Evolutionary conservation across 92 coral and sea anemone genomes (phyloP), one percentile per base, ranked within the genome.

Genomic region (Actinernus sp.): DNA sequence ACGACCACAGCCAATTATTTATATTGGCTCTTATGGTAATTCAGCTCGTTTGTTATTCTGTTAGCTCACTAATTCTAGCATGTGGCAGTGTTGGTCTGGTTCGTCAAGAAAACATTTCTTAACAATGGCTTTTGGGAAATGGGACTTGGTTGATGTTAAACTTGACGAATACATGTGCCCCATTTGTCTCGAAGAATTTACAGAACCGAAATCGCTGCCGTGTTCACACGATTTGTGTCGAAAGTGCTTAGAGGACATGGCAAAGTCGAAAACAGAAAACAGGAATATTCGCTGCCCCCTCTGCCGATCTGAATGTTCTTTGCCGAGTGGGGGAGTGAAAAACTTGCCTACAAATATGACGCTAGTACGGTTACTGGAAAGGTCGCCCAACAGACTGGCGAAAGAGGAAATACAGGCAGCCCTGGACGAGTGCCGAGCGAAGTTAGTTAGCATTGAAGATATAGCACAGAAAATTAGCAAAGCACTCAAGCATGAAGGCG

Each of bases 111-210:
- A n/a, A n/a, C n/a, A n/a, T n/a, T n/a, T n/a, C n/a, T n/a, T n/a
- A n/a, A n/a, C n/a, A n/a, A 34, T 34, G 41, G 41, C 41, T 6
- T 14, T 6, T 6, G 14, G 14, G 6, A 6, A 34, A 34, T 6
- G 8, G 14, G 41, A 34, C 8, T 14, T 34, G 41, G 41, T 45
- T 5, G 51, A 22, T 18, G 38, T 54, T 2, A 13, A 28, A 16
- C 63, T 36, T n/a, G 78, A 88, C 20, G 95, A 88, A 23, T 74
- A 44, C 3, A 59, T 25, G 7, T 88, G 95, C 40, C 87, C 90
- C 3, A 76, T 88, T 12, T 88, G 95, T 49, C 61, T 88, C 41
- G 95, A 88, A 0, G 95, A 83, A 34, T 88, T 63, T 55, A 68
- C 22, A 10, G 83, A 64, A 17, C 95, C 95, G 7, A 88, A 88